phyloP scores from a whole-genome alignment of 2,113 vertebrate species.

The Hydrochoerus hydrochaeris region DNA sequence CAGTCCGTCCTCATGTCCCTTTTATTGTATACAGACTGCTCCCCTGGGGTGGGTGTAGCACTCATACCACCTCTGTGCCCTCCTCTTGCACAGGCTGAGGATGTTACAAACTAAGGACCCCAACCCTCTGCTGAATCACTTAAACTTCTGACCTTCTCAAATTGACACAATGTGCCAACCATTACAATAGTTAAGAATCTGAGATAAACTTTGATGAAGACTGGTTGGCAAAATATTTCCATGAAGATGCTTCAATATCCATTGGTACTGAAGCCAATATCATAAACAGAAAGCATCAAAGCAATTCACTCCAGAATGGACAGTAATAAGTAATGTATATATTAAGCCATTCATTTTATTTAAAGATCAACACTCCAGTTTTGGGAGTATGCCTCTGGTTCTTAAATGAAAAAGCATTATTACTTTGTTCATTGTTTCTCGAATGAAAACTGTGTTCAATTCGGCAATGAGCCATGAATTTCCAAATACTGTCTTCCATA shows the following conservation, averaged over 20 bases:
- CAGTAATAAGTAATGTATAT: neutral
- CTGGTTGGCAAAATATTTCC: neutral
- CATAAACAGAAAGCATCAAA: neutral
- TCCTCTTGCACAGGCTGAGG: too few relatives aligned
- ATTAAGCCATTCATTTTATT: neutral
- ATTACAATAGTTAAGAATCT: neutral
- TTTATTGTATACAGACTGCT: too few relatives aligned
- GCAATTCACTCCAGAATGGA: neutral
- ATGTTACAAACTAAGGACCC: too few relatives aligned
- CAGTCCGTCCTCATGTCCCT: too few relatives aligned
- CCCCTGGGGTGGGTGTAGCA: too few relatives aligned
- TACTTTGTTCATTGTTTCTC: neutral
- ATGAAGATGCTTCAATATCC: neutral
- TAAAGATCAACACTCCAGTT: neutral
- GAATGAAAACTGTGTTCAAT: neutral
- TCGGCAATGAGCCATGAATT: neutral
- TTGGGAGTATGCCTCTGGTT: neutral
- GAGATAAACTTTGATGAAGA: neutral
- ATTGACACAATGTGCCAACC: too few relatives aligned
- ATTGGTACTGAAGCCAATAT: neutral
- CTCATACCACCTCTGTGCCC: too few relatives aligned
- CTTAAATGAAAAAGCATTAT: constrained; percentile 3
- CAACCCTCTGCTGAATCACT: too few relatives aligned
- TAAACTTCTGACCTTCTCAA: too few relatives aligned
- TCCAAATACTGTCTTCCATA: neutral